Conservation (phyloP, 2,888 invertebrate species). For the Diplolepis rosae region DNA sequence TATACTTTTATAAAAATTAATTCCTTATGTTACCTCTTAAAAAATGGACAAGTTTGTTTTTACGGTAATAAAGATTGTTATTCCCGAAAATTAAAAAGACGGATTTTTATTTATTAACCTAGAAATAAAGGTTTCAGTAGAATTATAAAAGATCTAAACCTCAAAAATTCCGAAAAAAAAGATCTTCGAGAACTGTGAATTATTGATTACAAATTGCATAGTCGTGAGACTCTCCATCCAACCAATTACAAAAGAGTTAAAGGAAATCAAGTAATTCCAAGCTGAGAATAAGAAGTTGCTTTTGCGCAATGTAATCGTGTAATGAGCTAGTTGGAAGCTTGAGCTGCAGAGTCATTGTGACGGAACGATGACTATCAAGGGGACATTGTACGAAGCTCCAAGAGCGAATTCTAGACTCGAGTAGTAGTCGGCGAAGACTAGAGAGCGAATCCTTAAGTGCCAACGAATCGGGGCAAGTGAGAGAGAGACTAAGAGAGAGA, state of each 20-base stretch:
- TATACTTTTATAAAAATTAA: too few species aligned
- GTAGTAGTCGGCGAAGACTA: slow-evolving; percentile 9
- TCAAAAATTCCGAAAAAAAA: background rate
- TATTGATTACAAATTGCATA: background rate
- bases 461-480: slow-evolving; percentile 38
- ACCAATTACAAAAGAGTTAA: slow-evolving; percentile 18
- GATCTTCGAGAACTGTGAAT: background rate
- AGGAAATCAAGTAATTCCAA: slow-evolving; percentile 7
- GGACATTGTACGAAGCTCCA: background rate
- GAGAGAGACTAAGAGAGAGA: slow-evolving; percentile 34
- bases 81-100: background rate
- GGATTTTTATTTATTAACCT: background rate
- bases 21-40: too few species aligned
- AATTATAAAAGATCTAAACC: too few species aligned
- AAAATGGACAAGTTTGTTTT: too few species aligned
- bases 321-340: slow-evolving; percentile 6
- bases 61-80: background rate
- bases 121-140: background rate
- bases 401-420: slow-evolving; percentile 25
- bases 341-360: slow-evolving; percentile 9
- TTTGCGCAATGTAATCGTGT: slow-evolving; percentile 17
- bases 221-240: background rate
- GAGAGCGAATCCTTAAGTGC: slow-evolving; percentile 46
- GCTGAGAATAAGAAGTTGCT: slow-evolving; percentile 27
- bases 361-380: slow-evolving; percentile 21